phyloP scores from a whole-genome alignment of 2,797 vertebrate genomes.

The Pogonophryne albipinna region DNA sequence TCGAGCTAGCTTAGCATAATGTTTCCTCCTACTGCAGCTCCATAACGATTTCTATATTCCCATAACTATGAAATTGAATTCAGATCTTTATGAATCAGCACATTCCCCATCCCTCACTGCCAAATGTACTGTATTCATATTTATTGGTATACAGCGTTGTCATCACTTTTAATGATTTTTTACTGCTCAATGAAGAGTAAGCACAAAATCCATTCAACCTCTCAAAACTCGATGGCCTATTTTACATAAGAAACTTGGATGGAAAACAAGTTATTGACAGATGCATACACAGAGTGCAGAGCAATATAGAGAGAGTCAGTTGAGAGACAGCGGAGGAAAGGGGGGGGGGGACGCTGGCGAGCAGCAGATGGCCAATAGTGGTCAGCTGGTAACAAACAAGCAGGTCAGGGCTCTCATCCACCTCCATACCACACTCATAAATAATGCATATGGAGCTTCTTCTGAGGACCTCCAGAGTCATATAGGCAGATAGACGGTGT shows the following conservation, averaged over 20 bases:
- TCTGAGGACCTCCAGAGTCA: constrained; percentile 27
- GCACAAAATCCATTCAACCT: constrained; percentile 47
- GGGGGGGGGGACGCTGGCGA: constrained; percentile 20
- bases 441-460: constrained; percentile 71
- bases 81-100: background rate
- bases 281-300: constrained; percentile 15
- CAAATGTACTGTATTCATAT: background rate
- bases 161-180: constrained; percentile 13
- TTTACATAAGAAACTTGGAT: constrained; percentile 48
- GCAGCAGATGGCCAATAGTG: constrained; percentile 83
- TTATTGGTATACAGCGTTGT: background rate
- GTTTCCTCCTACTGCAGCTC: background rate
- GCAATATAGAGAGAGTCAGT: constrained; percentile 4
- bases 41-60: background rate
- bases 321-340: constrained; percentile 4
- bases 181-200: constrained; percentile 3
- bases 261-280: constrained; percentile 30
- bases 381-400: constrained; percentile 80
- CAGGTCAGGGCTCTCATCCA: constrained; percentile 74
- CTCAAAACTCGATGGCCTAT: constrained; percentile 33
- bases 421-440: constrained; percentile 62
- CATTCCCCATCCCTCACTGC: background rate
- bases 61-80: background rate
- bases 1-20: constrained; percentile 2
- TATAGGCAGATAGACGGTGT: constrained; percentile 6